Conservation (phyloP, 2,797 vertebrate genomes). For the Rousettus madagascariensis region DNA sequence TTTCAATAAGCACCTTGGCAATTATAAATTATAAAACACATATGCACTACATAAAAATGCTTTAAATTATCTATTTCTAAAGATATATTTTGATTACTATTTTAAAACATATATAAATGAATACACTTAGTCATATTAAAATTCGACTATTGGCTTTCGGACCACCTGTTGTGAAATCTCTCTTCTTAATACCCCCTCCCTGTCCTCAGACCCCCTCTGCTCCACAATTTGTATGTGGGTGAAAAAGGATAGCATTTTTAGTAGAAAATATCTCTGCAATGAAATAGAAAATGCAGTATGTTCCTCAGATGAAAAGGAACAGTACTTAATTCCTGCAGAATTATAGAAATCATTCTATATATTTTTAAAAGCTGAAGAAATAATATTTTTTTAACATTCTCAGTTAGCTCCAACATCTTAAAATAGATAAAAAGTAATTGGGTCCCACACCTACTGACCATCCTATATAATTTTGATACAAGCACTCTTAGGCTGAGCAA, state of each 20-base stretch:
- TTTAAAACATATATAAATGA: conserved; percentile 39
- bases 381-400: background rate
- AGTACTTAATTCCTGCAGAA: background rate
- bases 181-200: background rate
- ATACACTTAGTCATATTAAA: background rate
- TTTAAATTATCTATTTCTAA: conserved; percentile 28
- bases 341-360: background rate
- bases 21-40: background rate
- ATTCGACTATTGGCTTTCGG: background rate
- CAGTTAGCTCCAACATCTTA: background rate
- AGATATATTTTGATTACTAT: background rate
- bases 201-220: background rate
- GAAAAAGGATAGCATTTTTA: background rate
- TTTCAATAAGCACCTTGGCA: background rate
- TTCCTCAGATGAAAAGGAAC: conserved; percentile 22
- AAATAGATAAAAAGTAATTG: background rate
- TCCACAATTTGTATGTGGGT: background rate
- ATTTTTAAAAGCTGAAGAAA: conserved; percentile 11
- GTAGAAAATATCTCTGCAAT: background rate
- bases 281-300: background rate
- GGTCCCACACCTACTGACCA: background rate
- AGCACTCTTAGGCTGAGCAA: background rate
- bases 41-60: background rate
- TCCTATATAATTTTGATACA: background rate
- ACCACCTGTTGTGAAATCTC: background rate